Base-by-base conservation (phyloP, 1,140 invertebrate species). In the Ditylenchus dipsaci region DNA sequence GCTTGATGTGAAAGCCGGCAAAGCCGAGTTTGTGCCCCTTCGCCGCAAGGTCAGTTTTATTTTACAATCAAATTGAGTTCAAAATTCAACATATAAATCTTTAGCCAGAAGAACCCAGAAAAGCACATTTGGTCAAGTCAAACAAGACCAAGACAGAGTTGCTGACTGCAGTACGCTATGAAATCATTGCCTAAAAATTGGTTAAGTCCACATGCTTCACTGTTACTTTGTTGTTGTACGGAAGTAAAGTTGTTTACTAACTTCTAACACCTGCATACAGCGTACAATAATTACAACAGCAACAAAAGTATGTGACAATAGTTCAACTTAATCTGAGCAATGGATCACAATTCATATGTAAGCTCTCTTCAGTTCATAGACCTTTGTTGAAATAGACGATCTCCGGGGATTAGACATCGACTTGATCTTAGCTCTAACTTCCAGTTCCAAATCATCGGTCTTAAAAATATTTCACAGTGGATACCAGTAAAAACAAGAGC, bases 141-240 rank as follows among this genome's bases (percentile, higher is more conserved):
- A 72, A 71, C 63, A 64, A 75, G 42, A 71, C 73, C 49, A 66
- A 77, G 45, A 58, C 69, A 30, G 72, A 82, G 60, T 47, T 67
- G 45, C 65, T 82, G 64, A 68, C 81, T 56, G 76, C 80, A 15
- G 78, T 82, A 61, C 61, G 67, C 38, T 82, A 70, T 70, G 80
- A 82, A 68, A 82, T 82, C 67, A 70, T 82, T 57, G 80, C 80
- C 27, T 81, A 78, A 82, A 60, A 87, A 94, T 58, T 97, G 97
- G 84, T 85, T 97, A 17, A 53, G n/a, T n/a, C 11, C 33, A 53
- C 15, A 7, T 53, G 42, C 27, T 45, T 59, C 29, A 26, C 63
- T 42, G 42, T 74, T 76, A 63, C 72, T 74, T 23, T 67, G n/a
- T 65, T 56, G 27, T 7, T 49, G 57, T 5, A 60, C 23, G 3